Evolutionary conservation across 2,113 vertebrate species (phyloP).

Genomic region (Sinocyclocheilus rhinocerous): DNA sequence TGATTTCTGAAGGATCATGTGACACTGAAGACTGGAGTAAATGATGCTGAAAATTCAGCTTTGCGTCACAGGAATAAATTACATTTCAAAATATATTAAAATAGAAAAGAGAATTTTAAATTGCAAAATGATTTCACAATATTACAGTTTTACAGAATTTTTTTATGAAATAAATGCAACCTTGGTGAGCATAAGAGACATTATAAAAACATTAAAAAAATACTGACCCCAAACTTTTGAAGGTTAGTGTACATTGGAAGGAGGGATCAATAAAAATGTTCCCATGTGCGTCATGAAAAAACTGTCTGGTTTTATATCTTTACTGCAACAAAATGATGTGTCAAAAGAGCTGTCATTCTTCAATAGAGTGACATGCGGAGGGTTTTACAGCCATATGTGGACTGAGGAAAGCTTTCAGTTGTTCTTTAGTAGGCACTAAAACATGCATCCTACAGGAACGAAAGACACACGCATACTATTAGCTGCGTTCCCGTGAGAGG

Average conservation of each 20-base stretch:
- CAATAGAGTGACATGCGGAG: neutral
- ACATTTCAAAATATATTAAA: neutral
- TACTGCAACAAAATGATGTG: neutral
- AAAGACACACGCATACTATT: slow-evolving; percentile 52
- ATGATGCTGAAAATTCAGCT: neutral
- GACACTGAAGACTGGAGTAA: neutral
- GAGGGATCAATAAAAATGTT: neutral
- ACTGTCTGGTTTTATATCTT: neutral
- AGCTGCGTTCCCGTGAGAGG: slow-evolving; percentile 53
- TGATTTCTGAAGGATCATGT: neutral
- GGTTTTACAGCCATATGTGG: neutral
- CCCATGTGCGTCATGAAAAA: neutral
- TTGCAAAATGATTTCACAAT: neutral
- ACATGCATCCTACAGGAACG: slow-evolving; percentile 32
- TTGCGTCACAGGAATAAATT: neutral
- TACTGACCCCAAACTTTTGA: neutral
- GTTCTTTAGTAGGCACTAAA: slow-evolving; percentile 21
- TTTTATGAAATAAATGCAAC: neutral
- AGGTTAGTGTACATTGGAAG: neutral
- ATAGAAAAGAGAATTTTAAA: neutral
- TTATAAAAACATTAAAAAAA: neutral
- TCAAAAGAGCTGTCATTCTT: neutral
- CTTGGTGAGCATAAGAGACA: neutral
- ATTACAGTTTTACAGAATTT: neutral
- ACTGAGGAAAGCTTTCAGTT: neutral